Evolutionary conservation across 2,888 invertebrate genomes (phyloP).

Genomic region (Drosophila falleni): DNA sequence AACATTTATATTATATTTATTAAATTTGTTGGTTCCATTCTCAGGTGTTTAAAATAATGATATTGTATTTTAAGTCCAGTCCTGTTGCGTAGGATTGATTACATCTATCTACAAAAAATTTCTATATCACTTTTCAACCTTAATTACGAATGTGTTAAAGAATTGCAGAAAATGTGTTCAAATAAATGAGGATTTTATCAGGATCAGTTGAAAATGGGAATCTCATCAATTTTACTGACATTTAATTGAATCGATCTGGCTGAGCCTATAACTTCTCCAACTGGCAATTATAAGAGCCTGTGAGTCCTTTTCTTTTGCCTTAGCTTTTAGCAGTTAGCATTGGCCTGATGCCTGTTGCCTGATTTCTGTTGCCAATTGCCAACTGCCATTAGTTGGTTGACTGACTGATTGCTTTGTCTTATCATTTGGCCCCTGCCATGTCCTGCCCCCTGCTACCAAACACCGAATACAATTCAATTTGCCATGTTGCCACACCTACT

Average conservation of each 20-base stretch:
- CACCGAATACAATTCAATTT: slow-evolving; percentile 77
- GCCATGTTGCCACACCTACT: slow-evolving; percentile 66
- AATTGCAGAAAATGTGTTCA: background rate
- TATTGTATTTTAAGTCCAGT: no score
- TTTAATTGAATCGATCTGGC: slow-evolving; percentile 55
- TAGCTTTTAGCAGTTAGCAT: background rate
- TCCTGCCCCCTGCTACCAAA: slow-evolving; percentile 22
- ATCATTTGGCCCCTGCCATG: slow-evolving; percentile 44
- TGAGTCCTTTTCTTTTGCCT: slow-evolving; percentile 16
- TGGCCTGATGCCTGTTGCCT: slow-evolving; percentile 33
- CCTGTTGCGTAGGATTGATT: no score
- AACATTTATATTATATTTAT: no score
- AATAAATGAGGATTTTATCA: background rate
- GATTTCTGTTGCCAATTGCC: slow-evolving; percentile 16
- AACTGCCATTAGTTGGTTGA: slow-evolving; percentile 50
- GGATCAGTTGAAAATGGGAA: slow-evolving; percentile 16
- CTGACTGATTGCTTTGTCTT: slow-evolving; percentile 81
- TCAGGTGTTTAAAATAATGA: no score
- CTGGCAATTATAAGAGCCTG: slow-evolving; percentile 61
- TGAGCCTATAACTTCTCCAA: slow-evolving; percentile 23
- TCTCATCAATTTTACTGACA: slow-evolving; percentile 37
- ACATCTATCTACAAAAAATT: no score
- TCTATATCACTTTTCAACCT: no score
- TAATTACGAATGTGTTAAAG: no score
- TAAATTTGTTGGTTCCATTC: no score